A percentile compares a stretch with the other conserved stretches of the same genome.
phyloP scores from a whole-genome alignment of 2,888 invertebrate species.

The Agrotis puta region DNA sequence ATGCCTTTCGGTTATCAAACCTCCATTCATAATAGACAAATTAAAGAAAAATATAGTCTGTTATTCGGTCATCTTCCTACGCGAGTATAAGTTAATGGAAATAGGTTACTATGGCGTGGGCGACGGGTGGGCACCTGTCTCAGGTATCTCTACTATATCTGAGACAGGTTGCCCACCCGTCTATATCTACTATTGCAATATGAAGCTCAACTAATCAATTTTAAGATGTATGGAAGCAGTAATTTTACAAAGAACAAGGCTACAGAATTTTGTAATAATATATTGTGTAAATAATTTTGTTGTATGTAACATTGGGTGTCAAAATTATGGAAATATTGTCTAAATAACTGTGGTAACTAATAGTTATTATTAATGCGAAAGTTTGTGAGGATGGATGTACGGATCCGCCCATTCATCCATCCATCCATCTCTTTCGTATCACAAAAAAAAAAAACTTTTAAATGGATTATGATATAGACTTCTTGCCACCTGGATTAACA shows the following conservation, averaged over 20 bases:
- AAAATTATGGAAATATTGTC: no score
- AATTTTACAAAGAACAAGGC: background rate
- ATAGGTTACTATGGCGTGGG: slow-evolving; percentile 47
- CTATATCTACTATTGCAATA: slow-evolving; percentile 36
- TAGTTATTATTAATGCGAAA: no score
- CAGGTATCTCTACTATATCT: slow-evolving; percentile 15
- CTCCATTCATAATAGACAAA: slow-evolving; percentile 33
- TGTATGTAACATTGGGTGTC: no score
- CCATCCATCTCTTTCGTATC: no score
- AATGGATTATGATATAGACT: no score
- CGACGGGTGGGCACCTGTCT: slow-evolving; percentile 40
- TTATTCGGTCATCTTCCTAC: slow-evolving; percentile 48
- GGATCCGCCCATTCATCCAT: no score
- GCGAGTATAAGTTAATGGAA: slow-evolving; percentile 47
- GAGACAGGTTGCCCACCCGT: no score
- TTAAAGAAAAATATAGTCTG: slow-evolving; percentile 22
- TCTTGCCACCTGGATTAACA: no score
- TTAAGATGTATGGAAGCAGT: slow-evolving; percentile 13
- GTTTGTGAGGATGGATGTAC: no score
- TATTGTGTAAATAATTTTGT: no score
- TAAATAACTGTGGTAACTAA: no score
- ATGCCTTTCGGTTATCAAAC: slow-evolving; percentile 35
- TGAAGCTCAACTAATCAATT: slow-evolving; percentile 20
- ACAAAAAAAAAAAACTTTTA: no score
- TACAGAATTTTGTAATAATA: background rate